Percentiles rank a stretch among this genome's conserved stretches.
These are phyloP conservation scores for Tiaroga cobitis DNA, from an alignment of 2,797 vertebrate genomes.

Conservation along the genomic window DNA sequence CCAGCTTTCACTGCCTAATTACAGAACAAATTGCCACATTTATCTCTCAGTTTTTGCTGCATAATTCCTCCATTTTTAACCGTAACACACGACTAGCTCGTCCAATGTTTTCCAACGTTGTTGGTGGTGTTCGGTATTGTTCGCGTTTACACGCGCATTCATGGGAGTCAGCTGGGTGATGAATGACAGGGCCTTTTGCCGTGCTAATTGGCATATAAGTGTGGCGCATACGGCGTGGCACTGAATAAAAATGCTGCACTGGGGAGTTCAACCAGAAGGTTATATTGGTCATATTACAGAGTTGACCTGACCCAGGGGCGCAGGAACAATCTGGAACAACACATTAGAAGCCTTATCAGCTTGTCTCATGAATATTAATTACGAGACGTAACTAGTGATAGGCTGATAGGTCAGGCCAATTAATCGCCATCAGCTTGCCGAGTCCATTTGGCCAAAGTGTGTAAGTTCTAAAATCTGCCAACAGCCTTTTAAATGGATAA, in stretches of 20 bases:
- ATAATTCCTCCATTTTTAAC: slow-evolving; percentile 58
- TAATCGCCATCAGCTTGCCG: neutral
- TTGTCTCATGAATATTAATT: slow-evolving; percentile 27
- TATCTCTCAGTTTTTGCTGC: slow-evolving; percentile 62
- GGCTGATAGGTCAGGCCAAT: slow-evolving; percentile 20
- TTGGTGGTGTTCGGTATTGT: slow-evolving; percentile 5
- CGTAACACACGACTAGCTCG: slow-evolving; percentile 28
- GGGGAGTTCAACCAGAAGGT: neutral
- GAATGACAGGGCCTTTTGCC: neutral
- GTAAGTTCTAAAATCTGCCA: neutral
- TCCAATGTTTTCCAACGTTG: slow-evolving; percentile 36
- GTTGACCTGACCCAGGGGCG: slow-evolving; percentile 2
- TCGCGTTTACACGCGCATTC: neutral
- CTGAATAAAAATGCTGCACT: neutral
- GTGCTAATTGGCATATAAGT: slow-evolving; percentile 29
- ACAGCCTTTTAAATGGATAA: neutral
- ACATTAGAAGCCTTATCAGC: slow-evolving; percentile 18
- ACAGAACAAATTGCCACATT: slow-evolving; percentile 71
- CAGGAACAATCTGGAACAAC: slow-evolving; percentile 18
- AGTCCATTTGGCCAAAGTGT: neutral
- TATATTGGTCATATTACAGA: slow-evolving; percentile 28
- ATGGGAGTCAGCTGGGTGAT: slow-evolving; percentile 7
- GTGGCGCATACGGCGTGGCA: neutral
- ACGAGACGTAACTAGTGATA: neutral
- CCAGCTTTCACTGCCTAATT: slow-evolving; percentile 66